These are phyloP conservation scores for Lordiphosa stackelbergi DNA, from an alignment of 1,140 invertebrate species.

Conservation along the genomic window DNA sequence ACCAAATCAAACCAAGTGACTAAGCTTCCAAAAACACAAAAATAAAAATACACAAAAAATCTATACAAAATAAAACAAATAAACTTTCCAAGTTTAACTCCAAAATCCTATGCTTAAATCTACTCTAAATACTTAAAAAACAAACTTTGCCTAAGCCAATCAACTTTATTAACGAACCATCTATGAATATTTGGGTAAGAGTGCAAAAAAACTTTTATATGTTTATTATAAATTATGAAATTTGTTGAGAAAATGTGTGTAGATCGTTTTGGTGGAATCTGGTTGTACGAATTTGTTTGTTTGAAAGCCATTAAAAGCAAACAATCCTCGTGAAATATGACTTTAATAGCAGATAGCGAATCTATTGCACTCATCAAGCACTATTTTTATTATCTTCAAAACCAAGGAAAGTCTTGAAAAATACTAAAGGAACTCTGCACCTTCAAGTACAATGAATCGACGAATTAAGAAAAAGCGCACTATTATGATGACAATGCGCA, in stretches of 20 bases:
- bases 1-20: slow-evolving; percentile 1
- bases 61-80: slow-evolving; percentile 21
- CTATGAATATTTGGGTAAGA: slow-evolving; percentile 77
- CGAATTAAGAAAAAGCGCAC: no score
- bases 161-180: slow-evolving; percentile 49
- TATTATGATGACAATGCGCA: no score
- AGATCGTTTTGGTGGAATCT: not conserved
- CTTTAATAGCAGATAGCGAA: no score
- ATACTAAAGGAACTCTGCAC: no score
- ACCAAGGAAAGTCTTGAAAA: no score
- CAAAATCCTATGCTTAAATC: slow-evolving; percentile 22
- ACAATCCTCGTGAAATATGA: no score
- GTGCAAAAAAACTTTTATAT: slow-evolving; percentile 2
- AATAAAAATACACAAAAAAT: slow-evolving; percentile 7
- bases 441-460: no score
- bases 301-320: no score
- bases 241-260: no score
- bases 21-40: slow-evolving; percentile 2
- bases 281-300: no score
- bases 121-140: slow-evolving; percentile 24
- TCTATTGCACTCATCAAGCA: no score
- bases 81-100: slow-evolving; percentile 31
- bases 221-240: not conserved
- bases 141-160: slow-evolving; percentile 42
- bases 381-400: no score